Percentiles rank a stretch among this genome's conserved stretches.
Conservation (phyloP, 2,113 vertebrate species). For the Oryzias melastigma region DNA sequence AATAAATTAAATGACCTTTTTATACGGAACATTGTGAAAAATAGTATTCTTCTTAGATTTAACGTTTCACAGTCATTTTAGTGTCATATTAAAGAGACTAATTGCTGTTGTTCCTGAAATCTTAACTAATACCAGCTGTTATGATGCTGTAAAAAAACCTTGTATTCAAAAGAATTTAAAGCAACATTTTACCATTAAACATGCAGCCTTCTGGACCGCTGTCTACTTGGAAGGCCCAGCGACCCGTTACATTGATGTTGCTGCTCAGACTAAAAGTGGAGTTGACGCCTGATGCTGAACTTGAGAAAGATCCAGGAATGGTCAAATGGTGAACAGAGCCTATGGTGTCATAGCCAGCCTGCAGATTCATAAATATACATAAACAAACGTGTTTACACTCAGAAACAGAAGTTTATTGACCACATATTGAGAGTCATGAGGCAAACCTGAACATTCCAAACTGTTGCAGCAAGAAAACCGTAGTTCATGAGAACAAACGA, state of each 20-base stretch:
- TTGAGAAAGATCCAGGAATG: constrained; percentile 46
- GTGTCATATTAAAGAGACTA: too few species aligned
- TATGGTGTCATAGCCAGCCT: constrained; percentile 65
- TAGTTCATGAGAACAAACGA: constrained; percentile 73
- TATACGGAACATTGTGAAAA: too few species aligned
- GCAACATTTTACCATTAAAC: constrained; percentile 25
- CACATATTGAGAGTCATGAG: rapidly evolving
- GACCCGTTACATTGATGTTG: constrained; percentile 41
- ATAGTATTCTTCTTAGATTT: too few species aligned
- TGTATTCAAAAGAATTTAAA: too few species aligned
- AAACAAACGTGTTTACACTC: not conserved
- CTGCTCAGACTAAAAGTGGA: constrained; percentile 26
- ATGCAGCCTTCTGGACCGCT: constrained; percentile 23
- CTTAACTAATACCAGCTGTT: too few species aligned
- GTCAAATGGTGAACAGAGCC: constrained; percentile 31
- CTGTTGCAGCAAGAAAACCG: constrained; percentile 16
- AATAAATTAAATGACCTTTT: too few species aligned
- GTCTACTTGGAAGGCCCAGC: constrained; percentile 58
- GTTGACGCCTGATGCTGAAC: rapidly evolving
- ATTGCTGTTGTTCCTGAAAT: too few species aligned
- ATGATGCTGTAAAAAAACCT: too few species aligned
- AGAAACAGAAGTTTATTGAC: not conserved
- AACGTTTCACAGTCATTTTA: too few species aligned
- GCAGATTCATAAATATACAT: constrained; percentile 1
- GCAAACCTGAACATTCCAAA: constrained; percentile 22